These are phyloP conservation scores for Perognathus longimembris DNA, from an alignment of 2,113 vertebrate species.

Conservation along the genomic window DNA sequence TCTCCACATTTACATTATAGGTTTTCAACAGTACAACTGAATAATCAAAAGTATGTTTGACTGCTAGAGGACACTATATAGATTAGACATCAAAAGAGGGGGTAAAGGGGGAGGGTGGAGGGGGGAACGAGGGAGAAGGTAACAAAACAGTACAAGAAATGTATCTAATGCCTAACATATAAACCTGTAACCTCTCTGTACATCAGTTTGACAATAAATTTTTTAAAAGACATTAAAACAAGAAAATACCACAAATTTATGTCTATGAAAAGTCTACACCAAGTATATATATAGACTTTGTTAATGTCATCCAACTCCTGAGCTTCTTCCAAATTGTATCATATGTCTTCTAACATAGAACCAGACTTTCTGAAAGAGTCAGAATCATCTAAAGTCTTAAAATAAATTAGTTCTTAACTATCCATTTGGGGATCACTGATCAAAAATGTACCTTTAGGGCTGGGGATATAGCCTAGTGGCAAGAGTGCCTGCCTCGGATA, in stretches of 20 bases:
- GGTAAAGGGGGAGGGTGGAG: no score
- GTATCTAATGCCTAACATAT: no score
- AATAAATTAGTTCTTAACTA: not conserved
- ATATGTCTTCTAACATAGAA: not conserved
- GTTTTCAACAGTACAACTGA: slow-evolving; percentile 99
- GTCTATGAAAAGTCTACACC: no score
- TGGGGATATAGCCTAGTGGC: no score
- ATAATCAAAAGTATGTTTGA: slow-evolving; percentile 99
- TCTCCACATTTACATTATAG: slow-evolving; percentile 99
- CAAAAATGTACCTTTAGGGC: slow-evolving; percentile 26
- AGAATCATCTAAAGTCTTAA: slow-evolving; percentile 6
- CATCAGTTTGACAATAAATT: no score
- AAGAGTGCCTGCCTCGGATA: no score
- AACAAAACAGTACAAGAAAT: no score
- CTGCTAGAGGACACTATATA: slow-evolving; percentile 99
- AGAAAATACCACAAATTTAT: no score
- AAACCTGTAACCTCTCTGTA: no score
- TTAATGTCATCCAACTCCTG: not conserved
- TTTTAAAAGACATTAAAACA: slow-evolving; percentile 96
- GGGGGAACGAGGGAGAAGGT: no score
- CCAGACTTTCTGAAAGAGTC: not conserved
- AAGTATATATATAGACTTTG: not conserved
- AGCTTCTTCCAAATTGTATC: not conserved
- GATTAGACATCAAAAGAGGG: slow-evolving; percentile 99
- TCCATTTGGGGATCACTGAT: not conserved